Base-by-base conservation (phyloP, 2,113 vertebrate species). In the Neotragus pygmaeus region DNA sequence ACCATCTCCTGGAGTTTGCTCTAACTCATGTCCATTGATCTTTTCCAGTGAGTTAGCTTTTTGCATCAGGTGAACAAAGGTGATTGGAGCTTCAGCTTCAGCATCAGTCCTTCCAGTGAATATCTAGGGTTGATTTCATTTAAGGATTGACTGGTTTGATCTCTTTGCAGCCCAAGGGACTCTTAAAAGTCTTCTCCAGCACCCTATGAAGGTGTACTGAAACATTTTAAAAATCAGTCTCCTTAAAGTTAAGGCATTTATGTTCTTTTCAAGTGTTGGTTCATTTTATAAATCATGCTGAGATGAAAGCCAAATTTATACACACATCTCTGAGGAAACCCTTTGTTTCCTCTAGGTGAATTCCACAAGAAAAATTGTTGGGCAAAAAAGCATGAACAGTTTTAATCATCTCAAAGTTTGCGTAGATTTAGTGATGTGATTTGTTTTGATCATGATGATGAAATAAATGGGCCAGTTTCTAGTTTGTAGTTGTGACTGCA, bases 251-350 rank as follows among this genome's bases (percentile, higher is more conserved):
- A 12, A 66, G n/a, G 39, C 70, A 75, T 62, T 84, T 58, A 28
- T 51, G 25, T 43, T 51, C 7, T 95, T 86, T 87, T 73, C 57
- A 83, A 11, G 11, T 17, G 27, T 5, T 70, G 49, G 43, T 21
- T 86, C 60, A 55, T 78, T 91, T 95, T 36, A 62, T 77, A 82
- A 55, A 30, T 45, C 47, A 33, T 62, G 30, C 73, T 51, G 85
- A 83, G 55, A 30, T 49, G 57, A 62, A 83, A 78, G 11, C 5
- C 73, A 80, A 14, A 45, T 64, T 83, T 57, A 57, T 36, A 11
- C 6, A 25, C 4, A n/a, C 0, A 30, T 27, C 49, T 83, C 45
- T 25, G 33, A 77, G 27, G 12, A 39, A 75, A 45, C 14, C 7
- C 3, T n/a, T 81, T 77, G 36, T 91, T 85, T 80, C 30, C 57